Base-by-base conservation (phyloP, 2,888 invertebrate genomes). In the Metellina segmentata region DNA sequence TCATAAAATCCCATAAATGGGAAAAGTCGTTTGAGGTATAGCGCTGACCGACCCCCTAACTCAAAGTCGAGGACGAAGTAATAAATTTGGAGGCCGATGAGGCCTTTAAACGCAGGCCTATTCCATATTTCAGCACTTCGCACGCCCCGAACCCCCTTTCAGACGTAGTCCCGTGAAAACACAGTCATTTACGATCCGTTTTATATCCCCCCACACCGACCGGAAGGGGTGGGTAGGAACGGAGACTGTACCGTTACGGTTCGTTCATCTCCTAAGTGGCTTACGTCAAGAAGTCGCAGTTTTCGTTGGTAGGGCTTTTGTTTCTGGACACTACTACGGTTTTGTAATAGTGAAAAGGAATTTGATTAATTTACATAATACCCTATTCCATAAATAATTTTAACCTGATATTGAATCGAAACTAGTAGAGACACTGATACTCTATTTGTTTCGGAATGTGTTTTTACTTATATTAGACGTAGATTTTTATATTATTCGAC, bases 141-240 rank as follows among this genome's bases (percentile, higher is more conserved):
- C 69, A 34, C 81, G 70, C 75, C 75, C 49, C 13, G n/a, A 19
- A 11, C 34, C 16, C 20, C 69, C 51, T 20, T 20, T 61, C 53
- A 85, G 85, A 86, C 70, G 74, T 7, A 61, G 74, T 74, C 70
- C 53, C 34, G 77, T 70, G 85, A 78, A 86, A 86, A 86, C 85
- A 86, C 77, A 86, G 85, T 75, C 85, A 78, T 86, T 86, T 86
- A 86, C 85, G 85, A 86, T 86, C 85, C 51, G 20, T 77, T 86
- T 86, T 86, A 86, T 86, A 78, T 77, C 85, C 61, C 77, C 78
- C 77, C 61, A 61, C 70, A 69, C 69, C 11, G n/a, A 86, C 77
- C 85, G 85, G 85, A 86, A 74, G 70, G 85, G 85, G 49, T 51
- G 85, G 85, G 16, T 34, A 75, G 75, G 75, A 48, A 48, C 48